Percentiles rank a stretch among this genome's conserved stretches.
phyloP scores from a whole-genome alignment of 35 echinoderm and acorn worm genomes.

The Ophioderma brevispina region DNA sequence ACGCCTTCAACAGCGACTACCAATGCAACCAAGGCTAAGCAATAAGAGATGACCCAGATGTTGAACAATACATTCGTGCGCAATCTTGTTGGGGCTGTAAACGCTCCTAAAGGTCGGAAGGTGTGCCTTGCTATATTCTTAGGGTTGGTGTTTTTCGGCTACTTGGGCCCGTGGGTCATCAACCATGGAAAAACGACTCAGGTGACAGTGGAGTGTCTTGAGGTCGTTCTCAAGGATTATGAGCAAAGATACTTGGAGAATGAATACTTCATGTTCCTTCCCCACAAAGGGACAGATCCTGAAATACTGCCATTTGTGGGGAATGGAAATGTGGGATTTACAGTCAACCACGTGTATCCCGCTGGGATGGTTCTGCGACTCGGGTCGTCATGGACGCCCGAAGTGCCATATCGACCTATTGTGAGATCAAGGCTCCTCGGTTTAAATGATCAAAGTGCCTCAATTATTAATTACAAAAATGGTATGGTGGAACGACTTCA shows the following conservation, averaged over 20 bases:
- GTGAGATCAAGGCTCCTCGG: conserved; percentile 45
- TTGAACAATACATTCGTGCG: not conserved
- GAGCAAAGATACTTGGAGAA: conserved; percentile 20
- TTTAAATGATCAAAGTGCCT: conserved; percentile 72
- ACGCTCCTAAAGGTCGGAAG: conserved; percentile 55
- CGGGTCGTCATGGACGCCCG: conserved; percentile 54
- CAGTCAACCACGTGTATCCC: conserved; percentile 66
- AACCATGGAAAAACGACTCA: conserved; percentile 74
- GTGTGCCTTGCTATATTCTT: conserved; percentile 61
- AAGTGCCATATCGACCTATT: conserved; percentile 78
- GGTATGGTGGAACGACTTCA: conserved; percentile 74
- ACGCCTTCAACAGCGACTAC: no score
- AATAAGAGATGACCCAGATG: not conserved
- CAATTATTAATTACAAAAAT: conserved; percentile 78
- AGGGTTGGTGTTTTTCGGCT: conserved; percentile 74
- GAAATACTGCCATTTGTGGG: conserved; percentile 51
- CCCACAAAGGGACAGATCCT: not conserved
- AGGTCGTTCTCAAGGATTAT: conserved; percentile 59
- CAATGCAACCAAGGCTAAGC: not conserved
- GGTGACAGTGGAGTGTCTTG: conserved; percentile 78
- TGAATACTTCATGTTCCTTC: conserved; percentile 58
- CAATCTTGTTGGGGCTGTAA: conserved; percentile 20
- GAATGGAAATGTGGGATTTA: conserved; percentile 82
- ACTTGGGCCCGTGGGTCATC: conserved; percentile 84
- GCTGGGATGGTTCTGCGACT: conserved; percentile 39